Evolutionary conservation across 2,113 vertebrate genomes (phyloP).

Genomic region (Thunnus maccoyii): DNA sequence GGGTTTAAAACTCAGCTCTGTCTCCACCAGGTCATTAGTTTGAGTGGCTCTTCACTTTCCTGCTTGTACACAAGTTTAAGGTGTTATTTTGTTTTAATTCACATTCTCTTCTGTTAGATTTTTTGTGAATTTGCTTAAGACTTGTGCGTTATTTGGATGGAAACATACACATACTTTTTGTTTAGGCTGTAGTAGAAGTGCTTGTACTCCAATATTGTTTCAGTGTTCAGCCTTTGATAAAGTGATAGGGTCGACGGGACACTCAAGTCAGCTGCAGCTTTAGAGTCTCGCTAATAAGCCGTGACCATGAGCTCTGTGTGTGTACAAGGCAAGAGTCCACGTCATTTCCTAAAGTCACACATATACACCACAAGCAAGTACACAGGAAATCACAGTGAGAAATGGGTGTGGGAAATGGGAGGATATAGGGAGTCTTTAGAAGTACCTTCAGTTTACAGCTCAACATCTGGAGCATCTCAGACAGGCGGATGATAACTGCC

Average conservation of each 20-base stretch:
- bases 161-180: not conserved
- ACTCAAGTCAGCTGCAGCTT: not conserved
- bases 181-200: no score
- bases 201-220: not conserved
- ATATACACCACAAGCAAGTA: not conserved
- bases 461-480: slow-evolving; percentile 80
- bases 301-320: no score
- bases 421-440: slow-evolving; percentile 72
- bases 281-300: not conserved
- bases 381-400: slow-evolving; percentile 8
- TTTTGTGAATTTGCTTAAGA: no score
- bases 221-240: not conserved
- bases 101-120: no score
- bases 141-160: not conserved
- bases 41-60: not conserved
- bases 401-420: no score
- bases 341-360: slow-evolving; percentile 11
- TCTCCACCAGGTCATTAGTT: not conserved
- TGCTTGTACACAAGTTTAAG: not conserved
- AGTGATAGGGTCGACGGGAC: not conserved
- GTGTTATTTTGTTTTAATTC: no score
- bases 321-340: not conserved
- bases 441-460: slow-evolving; percentile 59
- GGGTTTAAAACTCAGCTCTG: not conserved
- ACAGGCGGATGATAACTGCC: slow-evolving; percentile 36